phyloP scores from a whole-genome alignment of 2,113 vertebrate species.

The Macquaria australasica region DNA sequence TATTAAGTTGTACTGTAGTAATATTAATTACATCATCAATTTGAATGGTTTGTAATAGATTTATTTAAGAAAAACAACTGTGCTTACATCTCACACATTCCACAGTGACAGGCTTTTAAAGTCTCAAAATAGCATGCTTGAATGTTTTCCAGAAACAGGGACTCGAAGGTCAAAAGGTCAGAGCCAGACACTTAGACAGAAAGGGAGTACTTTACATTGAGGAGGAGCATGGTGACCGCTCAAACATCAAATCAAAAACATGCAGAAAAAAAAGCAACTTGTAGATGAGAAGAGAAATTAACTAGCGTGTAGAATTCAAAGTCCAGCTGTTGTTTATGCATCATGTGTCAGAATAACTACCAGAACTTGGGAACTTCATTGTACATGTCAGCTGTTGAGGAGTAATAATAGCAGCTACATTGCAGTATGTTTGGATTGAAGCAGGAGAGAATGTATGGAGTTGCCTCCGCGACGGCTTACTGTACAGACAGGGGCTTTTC shows the following conservation, averaged over 20 bases:
- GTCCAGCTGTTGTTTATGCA: background rate
- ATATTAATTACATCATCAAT: background rate
- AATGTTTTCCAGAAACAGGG: background rate
- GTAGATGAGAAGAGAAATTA: background rate
- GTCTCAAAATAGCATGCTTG: slow-evolving; percentile 25
- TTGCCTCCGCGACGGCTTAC: slow-evolving; percentile 9
- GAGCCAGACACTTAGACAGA: background rate
- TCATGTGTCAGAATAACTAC: slow-evolving; percentile 4
- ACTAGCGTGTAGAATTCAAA: background rate
- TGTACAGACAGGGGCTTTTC: slow-evolving; percentile 20
- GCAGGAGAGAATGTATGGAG: background rate
- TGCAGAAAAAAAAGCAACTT: background rate
- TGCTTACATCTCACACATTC: background rate
- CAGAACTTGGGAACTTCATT: background rate
- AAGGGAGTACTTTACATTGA: background rate
- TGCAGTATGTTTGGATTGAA: background rate
- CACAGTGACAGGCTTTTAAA: slow-evolving; percentile 18
- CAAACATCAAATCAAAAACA: background rate
- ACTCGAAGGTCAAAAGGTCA: slow-evolving; percentile 6
- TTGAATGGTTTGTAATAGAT: background rate
- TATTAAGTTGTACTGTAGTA: background rate
- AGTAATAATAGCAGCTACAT: background rate
- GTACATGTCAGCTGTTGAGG: background rate
- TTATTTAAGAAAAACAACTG: background rate
- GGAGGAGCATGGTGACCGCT: background rate